These are phyloP conservation scores for Coelopa pilipes DNA, from an alignment of 2,888 invertebrate species.

Conservation along the genomic window DNA sequence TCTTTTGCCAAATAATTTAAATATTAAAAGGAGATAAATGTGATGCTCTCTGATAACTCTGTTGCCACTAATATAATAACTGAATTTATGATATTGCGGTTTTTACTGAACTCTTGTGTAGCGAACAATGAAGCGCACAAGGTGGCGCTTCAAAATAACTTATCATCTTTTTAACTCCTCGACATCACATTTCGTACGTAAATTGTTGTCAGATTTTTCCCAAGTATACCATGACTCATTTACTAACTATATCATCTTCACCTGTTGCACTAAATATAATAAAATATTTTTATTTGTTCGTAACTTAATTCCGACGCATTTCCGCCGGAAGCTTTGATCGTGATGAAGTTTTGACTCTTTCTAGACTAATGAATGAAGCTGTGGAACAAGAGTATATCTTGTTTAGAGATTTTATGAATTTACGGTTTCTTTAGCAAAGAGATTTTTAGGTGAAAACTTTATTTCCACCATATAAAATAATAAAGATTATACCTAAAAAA, in stretches of 20 bases:
- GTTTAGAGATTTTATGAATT: not conserved
- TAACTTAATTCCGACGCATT: constrained; percentile 36
- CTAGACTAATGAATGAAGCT: not conserved
- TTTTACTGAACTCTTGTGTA: constrained; percentile 33
- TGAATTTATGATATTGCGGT: constrained; percentile 60
- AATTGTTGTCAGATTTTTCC: too few relatives aligned
- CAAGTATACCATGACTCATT: too few relatives aligned
- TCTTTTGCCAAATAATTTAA: constrained; percentile 39
- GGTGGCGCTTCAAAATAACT: too few relatives aligned
- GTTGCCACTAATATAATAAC: constrained; percentile 40
- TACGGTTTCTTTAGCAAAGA: not conserved
- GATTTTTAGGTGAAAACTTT: too few relatives aligned
- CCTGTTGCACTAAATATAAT: too few relatives aligned
- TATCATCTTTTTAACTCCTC: too few relatives aligned
- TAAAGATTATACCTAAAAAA: too few relatives aligned
- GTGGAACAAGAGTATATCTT: not conserved
- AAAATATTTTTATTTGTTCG: too few relatives aligned
- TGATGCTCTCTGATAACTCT: constrained; percentile 9
- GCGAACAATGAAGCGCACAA: not conserved
- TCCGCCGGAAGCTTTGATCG: constrained; percentile 37
- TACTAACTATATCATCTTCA: too few relatives aligned
- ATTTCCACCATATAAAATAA: too few relatives aligned
- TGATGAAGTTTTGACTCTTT: not conserved
- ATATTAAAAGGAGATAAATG: constrained; percentile 47
- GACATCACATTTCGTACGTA: too few relatives aligned